Base-by-base conservation (phyloP, 2,797 vertebrate species). In the Acanthiza pusilla region DNA sequence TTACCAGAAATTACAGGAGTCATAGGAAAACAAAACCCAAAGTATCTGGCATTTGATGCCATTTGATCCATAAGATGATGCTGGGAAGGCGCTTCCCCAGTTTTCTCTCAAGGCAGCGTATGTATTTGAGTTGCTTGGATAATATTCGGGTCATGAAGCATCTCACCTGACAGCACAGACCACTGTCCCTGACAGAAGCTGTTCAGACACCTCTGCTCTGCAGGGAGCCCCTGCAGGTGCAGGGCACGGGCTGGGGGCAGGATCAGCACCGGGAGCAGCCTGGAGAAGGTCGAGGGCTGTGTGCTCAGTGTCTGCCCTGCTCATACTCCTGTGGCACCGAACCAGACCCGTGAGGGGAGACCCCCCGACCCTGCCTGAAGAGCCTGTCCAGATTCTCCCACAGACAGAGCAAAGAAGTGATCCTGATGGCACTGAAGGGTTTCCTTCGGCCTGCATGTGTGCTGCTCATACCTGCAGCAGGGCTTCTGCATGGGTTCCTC, bases 81-180 rank as follows among this genome's bases (percentile, higher is more conserved):
- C 0, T 65, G 58, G 54, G 71, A 82, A 66, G 55, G 10, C 0
- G 0, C 27, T 82, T 80, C 85, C 34, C 5, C 34, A 9, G 10
- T 45, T 57, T 67, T 71, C 23, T 70, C 13, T 81, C 18, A 9
- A 25, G 40, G n/a, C 23, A 15, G 16, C 3, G 15, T 62, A 13
- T 21, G 17, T 23, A 27, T 62, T 72, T 0, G 0, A 51, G 15
- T 47, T 60, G 29, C 70, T 58, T 55, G 67, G 51, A 10, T 66
- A 70, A 14, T 45, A 23, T 51, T 51, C 72, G 54, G 38, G n/a
- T 26, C 19, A 30, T 72, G 58, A 40, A 50, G 25, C 34, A 73
- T 34, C 50, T 53, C 29, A 19, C 4, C 16, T 7, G 12, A 45
- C 48, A 71, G 68, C 43, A 34, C 43, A 85, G 89, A 51, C 1